A percentile compares a stretch with the other conserved stretches of the same genome.
Conservation (phyloP, 2,113 vertebrate genomes). For the Ceuthmochares aereus region DNA sequence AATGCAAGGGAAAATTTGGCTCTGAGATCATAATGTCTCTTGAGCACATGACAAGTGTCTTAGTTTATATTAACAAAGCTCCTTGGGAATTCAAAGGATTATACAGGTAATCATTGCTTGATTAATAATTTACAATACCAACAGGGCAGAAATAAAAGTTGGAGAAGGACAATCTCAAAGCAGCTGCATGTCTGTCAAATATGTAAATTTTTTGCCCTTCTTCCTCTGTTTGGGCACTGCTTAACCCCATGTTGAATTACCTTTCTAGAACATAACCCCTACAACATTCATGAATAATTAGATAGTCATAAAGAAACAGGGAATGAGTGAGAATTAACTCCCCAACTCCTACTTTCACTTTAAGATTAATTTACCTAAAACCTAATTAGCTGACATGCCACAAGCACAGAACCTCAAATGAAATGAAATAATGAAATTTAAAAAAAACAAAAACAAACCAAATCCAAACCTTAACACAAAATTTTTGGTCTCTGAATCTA, state of each 20-base stretch:
- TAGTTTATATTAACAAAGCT: background rate
- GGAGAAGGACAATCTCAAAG: background rate
- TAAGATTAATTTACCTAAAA: slow-evolving; percentile 61
- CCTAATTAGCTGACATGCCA: slow-evolving; percentile 20
- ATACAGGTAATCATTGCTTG: slow-evolving; percentile 10
- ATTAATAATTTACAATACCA: slow-evolving; percentile 36
- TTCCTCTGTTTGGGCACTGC: background rate
- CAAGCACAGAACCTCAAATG: background rate
- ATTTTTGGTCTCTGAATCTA: background rate
- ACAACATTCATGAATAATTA: slow-evolving; percentile 45
- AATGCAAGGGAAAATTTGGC: background rate
- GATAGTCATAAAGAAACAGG: background rate
- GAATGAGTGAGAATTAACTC: slow-evolving; percentile 31
- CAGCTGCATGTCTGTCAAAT: slow-evolving; percentile 7
- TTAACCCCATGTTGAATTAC: slow-evolving; percentile 12
- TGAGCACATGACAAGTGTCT: background rate
- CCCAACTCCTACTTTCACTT: slow-evolving; percentile 21
- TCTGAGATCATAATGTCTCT: background rate
- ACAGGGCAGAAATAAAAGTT: slow-evolving; percentile 19
- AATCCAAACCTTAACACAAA: background rate
- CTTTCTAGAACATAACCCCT: slow-evolving; percentile 26
- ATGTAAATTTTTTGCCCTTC: background rate
- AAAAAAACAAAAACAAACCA: background rate
- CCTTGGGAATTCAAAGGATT: background rate
- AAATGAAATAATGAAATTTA: background rate